Evolutionary conservation across 2,113 vertebrate genomes (phyloP), one percentile per base, ranked within the genome.

Genomic region (Leuciscus idus): DNA sequence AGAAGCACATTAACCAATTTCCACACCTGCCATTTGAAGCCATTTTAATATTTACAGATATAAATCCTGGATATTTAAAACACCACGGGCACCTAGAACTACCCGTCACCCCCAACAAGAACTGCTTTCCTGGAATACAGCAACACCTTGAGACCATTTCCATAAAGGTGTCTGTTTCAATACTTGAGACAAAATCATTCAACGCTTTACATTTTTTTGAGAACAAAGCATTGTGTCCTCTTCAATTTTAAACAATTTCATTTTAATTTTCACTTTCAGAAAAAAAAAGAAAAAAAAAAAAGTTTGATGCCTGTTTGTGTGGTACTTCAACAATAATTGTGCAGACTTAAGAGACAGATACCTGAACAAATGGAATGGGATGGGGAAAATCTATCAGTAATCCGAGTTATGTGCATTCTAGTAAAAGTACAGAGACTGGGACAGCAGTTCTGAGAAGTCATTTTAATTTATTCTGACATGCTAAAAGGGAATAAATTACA

Each of bases 401-500:
- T 46, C 61, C 9, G 3, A 50, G 52, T 84, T 55, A 12, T 83
- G n/a, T n/a, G 39, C 70, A 13, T 78, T 86, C 19, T 84, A 61
- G 84, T 90, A 36, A 86, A 92, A 90, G 90, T 95, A 96, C 91
- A 95, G 94, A 95, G 93, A 95, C 92, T 92, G 93, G 90, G 93
- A 94, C 94, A 94, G 92, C 92, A 94, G 94, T 95, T 96, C 93
- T 95, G 93, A 96, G 93, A 91, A 92, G 91, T 89, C 78, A 94
- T 95, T 89, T 93, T 93, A 95, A 96, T 96, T 97, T 95, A 96
- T 96, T 94, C 93, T 93, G 94, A 96, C 95, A 96, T 96, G 95
- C 95, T 95, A 95, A 95, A 96, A 96, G 94, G 94, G 94, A 97
- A 96, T 96, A 96, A 96, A 94, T 96, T 96, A 96, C 94, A 96